Conservation (phyloP, 2,888 invertebrate genomes). For the Salpingus planirostris region DNA sequence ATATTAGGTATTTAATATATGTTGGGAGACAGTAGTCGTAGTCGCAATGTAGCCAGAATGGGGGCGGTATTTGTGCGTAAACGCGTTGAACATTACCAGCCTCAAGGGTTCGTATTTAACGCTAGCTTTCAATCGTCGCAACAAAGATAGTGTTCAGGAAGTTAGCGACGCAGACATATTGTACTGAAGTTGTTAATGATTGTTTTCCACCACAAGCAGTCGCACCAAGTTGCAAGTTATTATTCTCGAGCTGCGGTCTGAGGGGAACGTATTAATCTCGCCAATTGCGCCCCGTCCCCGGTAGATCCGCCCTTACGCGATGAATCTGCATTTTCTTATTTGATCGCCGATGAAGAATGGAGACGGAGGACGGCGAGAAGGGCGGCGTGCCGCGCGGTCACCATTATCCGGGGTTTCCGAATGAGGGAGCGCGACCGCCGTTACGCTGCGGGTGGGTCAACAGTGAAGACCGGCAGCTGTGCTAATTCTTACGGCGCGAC, state of each 20-base stretch:
- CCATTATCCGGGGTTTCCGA: too few species aligned
- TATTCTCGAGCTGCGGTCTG: conserved; percentile 20
- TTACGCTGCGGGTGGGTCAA: too few species aligned
- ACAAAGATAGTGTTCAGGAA: conserved; percentile 24
- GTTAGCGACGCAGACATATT: conserved; percentile 28
- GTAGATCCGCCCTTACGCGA: too few species aligned
- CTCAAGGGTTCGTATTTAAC: conserved; percentile 16
- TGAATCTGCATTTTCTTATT: too few species aligned
- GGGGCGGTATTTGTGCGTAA: conserved; percentile 12
- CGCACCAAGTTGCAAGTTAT: conserved; percentile 25
- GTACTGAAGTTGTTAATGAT: conserved; percentile 30
- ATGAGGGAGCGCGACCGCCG: too few species aligned
- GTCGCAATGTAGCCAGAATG: too few species aligned
- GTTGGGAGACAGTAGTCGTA: conserved; percentile 6
- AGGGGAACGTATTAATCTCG: conserved; percentile 16
- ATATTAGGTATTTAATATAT: conserved; percentile 18
- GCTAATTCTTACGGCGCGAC: too few species aligned
- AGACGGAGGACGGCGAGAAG: too few species aligned
- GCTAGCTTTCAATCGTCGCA: conserved; percentile 21
- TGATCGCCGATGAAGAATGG: too few species aligned
- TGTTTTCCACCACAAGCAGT: conserved; percentile 26
- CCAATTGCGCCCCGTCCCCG: conserved; percentile 13
- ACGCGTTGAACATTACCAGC: conserved; percentile 11
- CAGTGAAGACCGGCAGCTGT: too few species aligned
- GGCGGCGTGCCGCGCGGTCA: too few species aligned